phyloP scores from a whole-genome alignment of 2,113 vertebrate species.

The Turnix velox region DNA sequence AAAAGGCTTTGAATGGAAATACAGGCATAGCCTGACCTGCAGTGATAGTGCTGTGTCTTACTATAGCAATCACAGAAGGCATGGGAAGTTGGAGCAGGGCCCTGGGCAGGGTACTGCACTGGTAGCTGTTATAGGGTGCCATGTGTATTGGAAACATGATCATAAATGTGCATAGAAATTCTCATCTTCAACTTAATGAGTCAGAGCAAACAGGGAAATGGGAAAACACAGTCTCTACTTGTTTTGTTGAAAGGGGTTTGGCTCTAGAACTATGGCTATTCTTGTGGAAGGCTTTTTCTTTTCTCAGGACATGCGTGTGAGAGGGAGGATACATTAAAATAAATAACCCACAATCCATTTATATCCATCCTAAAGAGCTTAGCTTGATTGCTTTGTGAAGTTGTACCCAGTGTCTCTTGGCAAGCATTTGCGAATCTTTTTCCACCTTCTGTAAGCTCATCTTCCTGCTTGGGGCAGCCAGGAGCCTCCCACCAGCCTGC shows the following conservation, averaged over 20 bases:
- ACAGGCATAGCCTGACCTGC: not conserved
- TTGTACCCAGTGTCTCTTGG: not conserved
- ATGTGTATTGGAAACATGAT: constrained; percentile 49
- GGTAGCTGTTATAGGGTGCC: constrained; percentile 54
- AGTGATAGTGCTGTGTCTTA: not conserved
- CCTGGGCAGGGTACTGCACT: not conserved
- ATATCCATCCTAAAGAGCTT: not conserved
- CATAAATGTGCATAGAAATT: constrained; percentile 64
- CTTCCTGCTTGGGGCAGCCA: not conserved
- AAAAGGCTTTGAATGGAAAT: not conserved
- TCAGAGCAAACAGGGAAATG: constrained; percentile 68
- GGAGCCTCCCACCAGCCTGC: not conserved
- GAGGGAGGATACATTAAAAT: not conserved
- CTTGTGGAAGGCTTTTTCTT: not conserved
- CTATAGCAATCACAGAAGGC: not conserved
- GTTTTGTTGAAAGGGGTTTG: constrained; percentile 21
- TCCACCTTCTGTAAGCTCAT: not conserved
- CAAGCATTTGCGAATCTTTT: not conserved
- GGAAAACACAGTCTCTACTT: constrained; percentile 35
- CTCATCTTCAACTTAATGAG: constrained; percentile 54
- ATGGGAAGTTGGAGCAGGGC: not conserved
- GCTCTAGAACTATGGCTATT: not conserved
- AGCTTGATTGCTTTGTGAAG: not conserved
- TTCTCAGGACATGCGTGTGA: not conserved
- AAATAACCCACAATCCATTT: not conserved